Evolutionary conservation across 2,888 invertebrate species (phyloP), one percentile per base, ranked within the genome.

Genomic region (Heterodera filipjevi): DNA sequence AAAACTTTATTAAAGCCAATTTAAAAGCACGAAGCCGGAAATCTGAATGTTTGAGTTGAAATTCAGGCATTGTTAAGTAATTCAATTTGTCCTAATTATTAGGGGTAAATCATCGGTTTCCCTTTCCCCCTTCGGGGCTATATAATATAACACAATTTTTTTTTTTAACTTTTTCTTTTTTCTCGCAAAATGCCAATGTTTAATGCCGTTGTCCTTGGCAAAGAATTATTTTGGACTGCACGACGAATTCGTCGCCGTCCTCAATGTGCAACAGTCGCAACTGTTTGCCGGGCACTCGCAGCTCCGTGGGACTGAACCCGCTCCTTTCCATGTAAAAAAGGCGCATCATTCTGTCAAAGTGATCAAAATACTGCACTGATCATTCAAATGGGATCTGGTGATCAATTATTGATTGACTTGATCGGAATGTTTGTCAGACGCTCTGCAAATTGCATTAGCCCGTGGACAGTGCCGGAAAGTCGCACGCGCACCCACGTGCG

Each of bases 311-410:
- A 32, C 82, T 87, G 27, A 70, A 49, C 30, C 92, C 90, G 80
- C 91, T 92, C 89, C 94, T 94, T 90, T 96, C 95, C 16, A 94
- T 93, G 90, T 95, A 79, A 33, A 83, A 83, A 32, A 82, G 30
- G 66, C 83, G 76, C 79, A 84, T 76, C 49, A 75, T 64, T 78
- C 81, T 32, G 16, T 33, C 6, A 72, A 78, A 44, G 44, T 77
- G 27, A 49, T 33, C 32, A 32, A 12, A 2, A 39, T 12, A 39
- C 6, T 39, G 6, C 12, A 12, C 0, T 39, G 39, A 1, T 10
- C 8, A 39, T 12, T 39, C n/a, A n/a, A n/a, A n/a, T n/a, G n/a
- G n/a, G 39, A 39, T 39, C 39, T 10, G 39, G 12, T 39, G 39
- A 39, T 39, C 39, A 12, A 39, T 10, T 12, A 44, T 12, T 44